Evolutionary conservation across 2,113 vertebrate genomes (phyloP).

Genomic region (Naja naja): DNA sequence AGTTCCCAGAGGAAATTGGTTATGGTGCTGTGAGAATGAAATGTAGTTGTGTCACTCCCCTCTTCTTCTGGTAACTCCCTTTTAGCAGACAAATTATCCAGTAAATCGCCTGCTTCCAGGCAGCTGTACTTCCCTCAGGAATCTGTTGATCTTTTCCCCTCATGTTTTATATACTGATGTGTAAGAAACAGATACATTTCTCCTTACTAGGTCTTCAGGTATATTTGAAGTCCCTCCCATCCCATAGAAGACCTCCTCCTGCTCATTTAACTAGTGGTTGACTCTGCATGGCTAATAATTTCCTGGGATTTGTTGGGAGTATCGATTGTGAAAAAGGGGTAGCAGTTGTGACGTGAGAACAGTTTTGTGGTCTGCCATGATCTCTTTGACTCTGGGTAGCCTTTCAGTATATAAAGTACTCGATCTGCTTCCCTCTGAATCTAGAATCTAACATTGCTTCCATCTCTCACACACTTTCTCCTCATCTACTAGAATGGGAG

Average conservation of each 20-base stretch:
- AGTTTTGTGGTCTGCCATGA: too few relatives aligned
- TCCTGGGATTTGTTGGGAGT: too few relatives aligned
- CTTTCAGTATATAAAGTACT: background rate
- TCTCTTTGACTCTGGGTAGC: too few relatives aligned
- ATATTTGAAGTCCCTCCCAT: background rate
- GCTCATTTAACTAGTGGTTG: too few relatives aligned
- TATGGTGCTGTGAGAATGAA: background rate
- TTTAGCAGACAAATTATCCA: background rate
- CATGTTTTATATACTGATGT: background rate
- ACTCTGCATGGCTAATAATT: too few relatives aligned
- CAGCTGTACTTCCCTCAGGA: background rate
- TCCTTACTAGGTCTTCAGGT: background rate
- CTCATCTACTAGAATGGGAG: background rate
- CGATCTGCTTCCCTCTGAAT: background rate
- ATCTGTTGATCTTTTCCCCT: background rate
- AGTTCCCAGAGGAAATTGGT: background rate
- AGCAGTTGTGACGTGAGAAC: too few relatives aligned
- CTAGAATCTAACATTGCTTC: background rate
- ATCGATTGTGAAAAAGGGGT: too few relatives aligned
- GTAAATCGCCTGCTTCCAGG: background rate
- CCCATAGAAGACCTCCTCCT: too few relatives aligned
- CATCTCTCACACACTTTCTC: background rate
- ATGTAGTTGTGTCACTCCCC: background rate
- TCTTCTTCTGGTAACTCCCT: background rate
- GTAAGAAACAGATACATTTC: background rate